Evolutionary conservation across 2,797 vertebrate species (phyloP), one percentile per base, ranked within the genome.

Genomic region (Tadarida brasiliensis): DNA sequence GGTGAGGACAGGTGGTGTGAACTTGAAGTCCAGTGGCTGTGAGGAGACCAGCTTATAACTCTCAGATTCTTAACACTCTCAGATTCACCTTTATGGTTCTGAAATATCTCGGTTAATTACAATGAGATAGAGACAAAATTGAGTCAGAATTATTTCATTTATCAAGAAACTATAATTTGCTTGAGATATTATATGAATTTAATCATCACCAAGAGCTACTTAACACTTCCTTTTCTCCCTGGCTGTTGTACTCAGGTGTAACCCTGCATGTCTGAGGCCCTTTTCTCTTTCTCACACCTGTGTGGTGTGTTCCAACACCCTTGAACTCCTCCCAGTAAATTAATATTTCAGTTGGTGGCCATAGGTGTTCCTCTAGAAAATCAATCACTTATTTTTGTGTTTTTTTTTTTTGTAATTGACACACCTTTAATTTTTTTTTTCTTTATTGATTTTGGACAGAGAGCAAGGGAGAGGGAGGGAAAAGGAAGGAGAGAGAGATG

Each of bases 271-370:
- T 71, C 54, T 84, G 17, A 88, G 44, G 6, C 20, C 70, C 22
- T 51, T 84, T 68, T 11, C 51, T 77, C 28, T 56, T 90, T 24
- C n/a, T 85, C 68, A 92, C 65, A 91, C 73, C 28, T 67, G 8
- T 49, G 20, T 83, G 20, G 10, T 70, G 10, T 78, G 26, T 87
- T 82, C 44, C 20, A 67, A 63, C 35, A 78, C 16, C n/a, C 67
- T 76, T 30, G 39, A 76, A 26, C 85, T 95, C 94, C 96, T 92
- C 95, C 97, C 92, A 92, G 59, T 96, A 97, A 96, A 96, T 95
- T 97, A 96, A 97, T 96, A 96, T 82, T 91, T 95, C 94, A 91
- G 28, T 81, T 95, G 51, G 54, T 44, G 87, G 12, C 17, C 1
- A 19, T 90, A 73, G 68, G 90, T 95, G 89, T 98, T 96, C 85